Base-by-base conservation (phyloP, 2,113 vertebrate species). In the Myiagra hebetior region DNA sequence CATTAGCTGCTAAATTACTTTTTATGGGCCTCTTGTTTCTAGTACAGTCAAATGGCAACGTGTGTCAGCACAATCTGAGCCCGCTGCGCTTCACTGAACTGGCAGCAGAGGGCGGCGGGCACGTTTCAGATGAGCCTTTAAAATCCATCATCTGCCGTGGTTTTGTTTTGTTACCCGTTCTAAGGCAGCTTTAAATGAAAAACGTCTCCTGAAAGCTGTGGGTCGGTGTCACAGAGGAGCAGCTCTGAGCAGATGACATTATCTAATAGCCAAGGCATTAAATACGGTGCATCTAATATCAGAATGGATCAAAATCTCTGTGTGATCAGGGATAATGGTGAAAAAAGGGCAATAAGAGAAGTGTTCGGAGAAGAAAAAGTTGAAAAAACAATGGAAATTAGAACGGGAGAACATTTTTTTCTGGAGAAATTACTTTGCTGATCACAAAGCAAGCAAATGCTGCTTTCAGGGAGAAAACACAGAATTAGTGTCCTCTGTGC, bases 31-130 rank as follows among this genome's bases (percentile, higher is more conserved):
- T 42, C 41, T 37, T 24, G 22, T 24, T 59, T 35, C 55, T 50
- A 50, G 33, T 22, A 37, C 80, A 19, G 41, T 18, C 37, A 68
- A 62, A 79, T 0, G 17, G 47, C 68, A 84, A 20, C 7, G 3
- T 0, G 4, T 8, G 24, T n/a, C 49, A 84, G 60, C 85, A 50
- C 18, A 3, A n/a, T 10, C 33, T 7, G 77, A 82, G 30, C 4
- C 4, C 28, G 6, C 2, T 4, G 85, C 72, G 65, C 39, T 91
- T 70, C 55, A 37, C 21, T 53, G 27, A 47, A 65, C 17, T 22
- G 77, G 52, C 96, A 93, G 79, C 30, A 97, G 96, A 94, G 91
- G 96, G 95, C 89, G 47, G 83, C 4, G 5, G 78, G 22, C 39
- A 52, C 12, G 35, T 24, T 83, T 56, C 42, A 82, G 26, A 52